Base-by-base conservation (phyloP, 2,888 invertebrate genomes). In the Melieria picta region DNA sequence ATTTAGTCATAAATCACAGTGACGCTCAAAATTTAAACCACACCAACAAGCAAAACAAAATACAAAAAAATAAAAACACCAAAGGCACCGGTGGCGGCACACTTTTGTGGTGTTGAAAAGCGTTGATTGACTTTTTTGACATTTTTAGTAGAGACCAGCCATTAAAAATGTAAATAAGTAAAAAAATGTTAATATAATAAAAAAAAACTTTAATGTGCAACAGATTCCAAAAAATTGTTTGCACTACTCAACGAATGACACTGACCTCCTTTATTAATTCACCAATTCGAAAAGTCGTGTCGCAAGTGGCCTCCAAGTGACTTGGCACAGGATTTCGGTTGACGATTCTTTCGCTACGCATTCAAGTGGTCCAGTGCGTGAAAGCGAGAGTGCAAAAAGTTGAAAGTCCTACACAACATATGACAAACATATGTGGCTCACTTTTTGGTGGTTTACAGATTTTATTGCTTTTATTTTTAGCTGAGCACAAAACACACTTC, bases 221-320 rank as follows among this genome's bases (percentile, higher is more conserved):
- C 30, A 30, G 30, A 2, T 30, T 30, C 30, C 30, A 30, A 30
- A 2, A 30, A 30, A 30, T 30, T 30, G 30, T 10, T 30, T 65
- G 30, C 55, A 16, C 43, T 43, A 56, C 64, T 57, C 16, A 50
- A 67, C 58, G 68, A 71, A 65, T 75, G 74, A 75, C 77, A 76
- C 76, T 77, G 75, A 77, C 78, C 78, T 74, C 77, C 45, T 78
- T 77, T 75, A 57, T 42, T 70, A 68, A 72, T 70, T 70, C 60
- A 70, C 67, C 48, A 50, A n/a, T 47, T 45, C 11, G 46, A 42
- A 30, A 58, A 13, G 50, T 47, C 55, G 13, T 45, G 43, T 60
- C 46, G 13, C 11, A 30, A 30, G 2, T 30, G 30, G 30, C 30
- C 30, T 30, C 30, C 30, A 30, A 30, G 30, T 30, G 30, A 30